Base-by-base conservation (phyloP, 2,797 vertebrate species). In the Nannoperca australis region DNA sequence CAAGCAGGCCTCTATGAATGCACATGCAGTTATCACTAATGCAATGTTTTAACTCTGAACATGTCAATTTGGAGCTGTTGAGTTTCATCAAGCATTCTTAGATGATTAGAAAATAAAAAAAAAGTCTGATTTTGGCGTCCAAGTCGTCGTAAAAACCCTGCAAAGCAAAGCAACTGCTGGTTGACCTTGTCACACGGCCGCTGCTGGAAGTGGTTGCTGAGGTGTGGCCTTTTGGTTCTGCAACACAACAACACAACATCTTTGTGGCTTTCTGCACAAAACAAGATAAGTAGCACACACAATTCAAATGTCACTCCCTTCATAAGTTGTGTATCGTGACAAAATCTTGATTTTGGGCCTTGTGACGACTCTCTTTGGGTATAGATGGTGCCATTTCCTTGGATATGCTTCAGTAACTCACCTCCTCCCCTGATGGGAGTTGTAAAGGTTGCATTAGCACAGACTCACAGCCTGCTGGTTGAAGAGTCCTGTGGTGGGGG, bases 371-470 rank as follows among this genome's bases (percentile, higher is more conserved):
- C 69, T 54, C 3, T 63, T 49, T 59, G 4, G 14, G 22, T 56
- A 10, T 24, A 56, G 70, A 65, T 64, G 60, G 47, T 44, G 65
- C 68, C 17, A 45, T 67, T 54, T 83, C 51, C 30, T 79, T 50
- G 49, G 42, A 65, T 62, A 18, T 54, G 44, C 58, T 65, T 66
- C 64, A 30, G 76, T 73, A 45, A 56, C 24, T 67, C 62, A 7
- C 40, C 47, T 30, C 60, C 32, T 60, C 49, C 75, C 70, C 77
- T 76, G 63, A 38, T 65, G 60, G 55, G 67, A 79, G 55, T 40
- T 85, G 75, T 49, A 64, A 40, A 78, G 81, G 82, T 86, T 83
- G 86, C 76, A 67, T 79, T 65, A 73, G 64, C 53, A 55, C 72
- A 66, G 59, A 62, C 67, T 85, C 53, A 12, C 76, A 81, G 76